Conservation (phyloP, 2,113 vertebrate species). For the Scortum barcoo region DNA sequence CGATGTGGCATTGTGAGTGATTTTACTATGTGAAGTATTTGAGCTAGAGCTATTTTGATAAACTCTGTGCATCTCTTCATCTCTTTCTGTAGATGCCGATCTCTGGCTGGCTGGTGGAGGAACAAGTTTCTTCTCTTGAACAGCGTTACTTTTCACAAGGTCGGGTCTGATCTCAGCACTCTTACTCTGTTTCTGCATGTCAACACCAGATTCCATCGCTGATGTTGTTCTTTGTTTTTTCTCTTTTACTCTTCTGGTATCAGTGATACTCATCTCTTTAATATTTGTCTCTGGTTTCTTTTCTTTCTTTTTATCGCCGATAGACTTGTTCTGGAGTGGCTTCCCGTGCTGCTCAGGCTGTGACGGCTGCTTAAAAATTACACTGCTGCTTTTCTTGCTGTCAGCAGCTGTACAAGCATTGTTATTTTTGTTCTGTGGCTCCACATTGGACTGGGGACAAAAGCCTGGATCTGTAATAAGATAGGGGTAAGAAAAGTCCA, state of each 20-base stretch:
- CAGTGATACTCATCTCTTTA: slow-evolving; percentile 13
- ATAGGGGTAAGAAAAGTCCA: slow-evolving; percentile 13
- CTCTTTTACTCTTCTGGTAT: slow-evolving; percentile 28
- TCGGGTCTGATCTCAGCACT: slow-evolving; percentile 26
- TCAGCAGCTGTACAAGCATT: slow-evolving; percentile 80
- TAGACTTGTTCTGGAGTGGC: slow-evolving; percentile 24
- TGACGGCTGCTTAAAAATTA: slow-evolving; percentile 29
- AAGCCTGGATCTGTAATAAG: slow-evolving; percentile 45
- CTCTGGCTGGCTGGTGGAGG: slow-evolving; percentile 27
- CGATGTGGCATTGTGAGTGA: slow-evolving; percentile 80
- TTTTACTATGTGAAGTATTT: slow-evolving; percentile 74
- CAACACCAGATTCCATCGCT: slow-evolving; percentile 33
- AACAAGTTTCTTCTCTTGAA: slow-evolving; percentile 49
- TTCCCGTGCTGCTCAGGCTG: slow-evolving; percentile 35
- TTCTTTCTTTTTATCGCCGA: slow-evolving; percentile 30
- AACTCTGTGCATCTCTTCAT: slow-evolving; percentile 53
- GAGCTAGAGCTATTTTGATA: slow-evolving; percentile 48
- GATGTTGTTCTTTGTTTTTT: slow-evolving; percentile 24
- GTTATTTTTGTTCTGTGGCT: slow-evolving; percentile 86
- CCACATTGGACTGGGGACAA: slow-evolving; percentile 31
- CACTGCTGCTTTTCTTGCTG: slow-evolving; percentile 49
- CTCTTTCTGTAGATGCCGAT: slow-evolving; percentile 35
- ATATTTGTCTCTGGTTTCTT: slow-evolving; percentile 26
- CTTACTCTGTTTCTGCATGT: slow-evolving; percentile 30
- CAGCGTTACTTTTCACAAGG: slow-evolving; percentile 28